Evolutionary conservation across 2,888 invertebrate genomes (phyloP).

Genomic region (Aplocera efformata): DNA sequence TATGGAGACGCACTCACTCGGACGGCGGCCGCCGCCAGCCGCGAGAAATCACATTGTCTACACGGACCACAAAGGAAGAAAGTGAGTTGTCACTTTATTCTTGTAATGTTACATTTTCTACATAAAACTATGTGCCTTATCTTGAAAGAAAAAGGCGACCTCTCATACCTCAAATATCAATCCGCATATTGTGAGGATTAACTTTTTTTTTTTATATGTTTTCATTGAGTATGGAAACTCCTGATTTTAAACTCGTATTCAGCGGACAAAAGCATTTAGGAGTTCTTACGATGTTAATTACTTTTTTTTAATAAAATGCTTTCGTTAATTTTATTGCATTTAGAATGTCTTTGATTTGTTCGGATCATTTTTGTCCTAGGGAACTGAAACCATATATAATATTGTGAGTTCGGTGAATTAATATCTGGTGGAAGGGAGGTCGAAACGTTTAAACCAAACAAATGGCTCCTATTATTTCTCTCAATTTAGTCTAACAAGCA

Average conservation of each 20-base stretch:
- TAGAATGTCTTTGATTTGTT: no score
- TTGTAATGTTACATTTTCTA: not conserved
- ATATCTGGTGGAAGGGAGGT: constrained; percentile 51
- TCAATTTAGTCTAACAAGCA: constrained; percentile 78
- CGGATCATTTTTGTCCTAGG: constrained; percentile 1
- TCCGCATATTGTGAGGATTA: no score
- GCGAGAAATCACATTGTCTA: constrained; percentile 75
- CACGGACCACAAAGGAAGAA: constrained; percentile 76
- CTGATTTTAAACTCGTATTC: no score
- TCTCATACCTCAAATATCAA: no score
- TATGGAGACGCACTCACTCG: constrained; percentile 66
- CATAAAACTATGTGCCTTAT: not conserved
- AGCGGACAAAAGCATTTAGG: no score
- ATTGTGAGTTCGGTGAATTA: constrained; percentile 54
- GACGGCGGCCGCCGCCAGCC: constrained; percentile 59
- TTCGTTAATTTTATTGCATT: no score
- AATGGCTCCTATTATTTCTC: constrained; percentile 78
- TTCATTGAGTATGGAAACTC: no score
- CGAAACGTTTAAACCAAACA: constrained; percentile 72
- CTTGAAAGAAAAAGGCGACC: no score
- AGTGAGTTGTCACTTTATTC: constrained; percentile 55
- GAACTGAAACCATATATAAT: constrained; percentile 20
- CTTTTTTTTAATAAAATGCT: no score
- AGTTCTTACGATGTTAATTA: no score
- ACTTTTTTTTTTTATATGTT: no score